phyloP scores from a whole-genome alignment of 2,113 vertebrate genomes.

The Chitala chitala region DNA sequence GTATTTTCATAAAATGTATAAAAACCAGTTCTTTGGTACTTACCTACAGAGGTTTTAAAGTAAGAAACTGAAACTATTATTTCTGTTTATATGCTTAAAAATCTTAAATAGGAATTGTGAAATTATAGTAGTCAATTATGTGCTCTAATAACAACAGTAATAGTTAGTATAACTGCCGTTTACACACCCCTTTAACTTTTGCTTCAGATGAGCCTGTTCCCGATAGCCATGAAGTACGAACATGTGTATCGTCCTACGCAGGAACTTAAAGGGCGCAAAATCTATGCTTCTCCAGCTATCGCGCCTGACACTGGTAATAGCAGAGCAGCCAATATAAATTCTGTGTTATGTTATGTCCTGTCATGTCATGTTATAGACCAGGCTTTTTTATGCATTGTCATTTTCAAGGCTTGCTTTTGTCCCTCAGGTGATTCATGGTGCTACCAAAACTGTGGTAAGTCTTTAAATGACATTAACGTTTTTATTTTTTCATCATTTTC shows the following conservation, averaged over 20 bases:
- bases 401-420: not conserved
- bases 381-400: not conserved
- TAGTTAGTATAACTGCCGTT: not conserved
- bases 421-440: slow-evolving; percentile 44
- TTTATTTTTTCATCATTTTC: too few species aligned
- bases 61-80: too few species aligned
- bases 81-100: too few species aligned
- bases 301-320: slow-evolving; percentile 30
- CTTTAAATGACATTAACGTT: too few species aligned
- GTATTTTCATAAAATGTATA: too few species aligned
- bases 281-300: slow-evolving; percentile 41
- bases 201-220: slow-evolving; percentile 40
- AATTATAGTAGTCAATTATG: not conserved
- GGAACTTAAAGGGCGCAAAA: slow-evolving; percentile 26
- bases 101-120: too few species aligned
- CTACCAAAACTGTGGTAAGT: slow-evolving; percentile 50
- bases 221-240: not conserved
- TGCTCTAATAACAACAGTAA: not conserved
- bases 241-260: slow-evolving; percentile 40
- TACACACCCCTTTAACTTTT: not conserved
- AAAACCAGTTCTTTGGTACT: too few species aligned
- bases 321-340: not conserved
- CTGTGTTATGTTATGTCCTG: not conserved
- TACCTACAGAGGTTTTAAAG: too few species aligned
- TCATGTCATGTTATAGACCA: not conserved